Conservation (phyloP, 2,797 vertebrate species). For the Gallinago solitaria region DNA sequence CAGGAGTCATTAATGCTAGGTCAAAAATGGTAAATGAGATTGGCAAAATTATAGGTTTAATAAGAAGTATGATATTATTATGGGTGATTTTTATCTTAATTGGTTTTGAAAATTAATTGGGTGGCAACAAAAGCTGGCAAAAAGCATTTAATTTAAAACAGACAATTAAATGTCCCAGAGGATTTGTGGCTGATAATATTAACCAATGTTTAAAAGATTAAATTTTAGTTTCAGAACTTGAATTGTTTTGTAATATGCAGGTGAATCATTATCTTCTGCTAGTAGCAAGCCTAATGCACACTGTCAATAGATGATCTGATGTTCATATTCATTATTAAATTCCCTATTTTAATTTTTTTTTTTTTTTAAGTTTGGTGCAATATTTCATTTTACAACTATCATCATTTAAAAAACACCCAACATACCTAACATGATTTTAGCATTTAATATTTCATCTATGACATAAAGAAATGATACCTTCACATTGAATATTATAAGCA, state of each 20-base stretch:
- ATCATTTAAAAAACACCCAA: neutral
- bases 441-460: neutral
- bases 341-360: neutral
- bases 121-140: constrained; percentile 67
- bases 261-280: constrained; percentile 43
- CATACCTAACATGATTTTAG: neutral
- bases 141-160: constrained; percentile 66
- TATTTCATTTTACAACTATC: neutral
- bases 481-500: neutral
- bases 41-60: constrained; percentile 58
- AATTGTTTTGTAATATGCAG: constrained; percentile 46
- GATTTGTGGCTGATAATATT: constrained; percentile 48
- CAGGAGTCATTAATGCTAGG: constrained; percentile 37
- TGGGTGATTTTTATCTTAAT: constrained; percentile 77
- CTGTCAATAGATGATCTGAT: neutral
- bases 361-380: neutral
- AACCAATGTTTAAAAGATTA: constrained; percentile 66
- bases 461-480: neutral
- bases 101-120: constrained; percentile 76
- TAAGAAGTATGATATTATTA: constrained; percentile 66
- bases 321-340: constrained; percentile 5
- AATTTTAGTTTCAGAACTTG: constrained; percentile 51
- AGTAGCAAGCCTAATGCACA: neutral
- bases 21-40: constrained; percentile 65
- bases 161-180: constrained; percentile 63